A percentile compares a stretch with the other conserved stretches of the same genome.
phyloP scores from a whole-genome alignment of 2,888 invertebrate species.

The Diploptera punctata region DNA sequence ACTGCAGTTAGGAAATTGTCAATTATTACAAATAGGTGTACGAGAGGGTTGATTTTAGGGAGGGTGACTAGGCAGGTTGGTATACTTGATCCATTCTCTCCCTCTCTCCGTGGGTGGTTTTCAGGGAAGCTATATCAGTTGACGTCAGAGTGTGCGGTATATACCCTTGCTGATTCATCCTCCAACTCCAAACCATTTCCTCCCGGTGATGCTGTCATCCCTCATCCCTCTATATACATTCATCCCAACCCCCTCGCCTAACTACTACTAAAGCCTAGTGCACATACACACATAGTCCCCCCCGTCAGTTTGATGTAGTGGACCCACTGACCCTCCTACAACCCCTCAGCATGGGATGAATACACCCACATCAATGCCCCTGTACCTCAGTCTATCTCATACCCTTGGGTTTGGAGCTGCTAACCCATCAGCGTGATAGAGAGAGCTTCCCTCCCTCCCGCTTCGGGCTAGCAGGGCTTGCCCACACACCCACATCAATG shows the following conservation, averaged over 20 bases:
- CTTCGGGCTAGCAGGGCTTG: constrained; percentile 3
- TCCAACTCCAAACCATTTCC: background rate
- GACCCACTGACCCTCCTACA: constrained; percentile 21
- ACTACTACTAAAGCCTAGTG: background rate
- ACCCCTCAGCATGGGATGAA: background rate
- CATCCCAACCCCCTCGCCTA: background rate
- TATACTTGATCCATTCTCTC: background rate
- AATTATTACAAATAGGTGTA: constrained; percentile 19
- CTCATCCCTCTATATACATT: background rate
- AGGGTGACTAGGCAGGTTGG: background rate
- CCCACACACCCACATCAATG: constrained; percentile 19
- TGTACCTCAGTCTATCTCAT: background rate
- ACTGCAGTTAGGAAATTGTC: constrained; percentile 18
- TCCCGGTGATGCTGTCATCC: background rate
- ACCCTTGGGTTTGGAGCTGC: background rate
- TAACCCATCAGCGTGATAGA: constrained; percentile 14
- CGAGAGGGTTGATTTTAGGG: background rate
- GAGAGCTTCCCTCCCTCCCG: background rate
- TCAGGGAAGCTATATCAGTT: background rate
- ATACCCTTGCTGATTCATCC: constrained; percentile 21
- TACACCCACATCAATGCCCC: constrained; percentile 20
- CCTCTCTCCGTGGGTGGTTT: background rate
- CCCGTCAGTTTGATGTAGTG: constrained; percentile 28
- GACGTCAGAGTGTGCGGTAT: constrained; percentile 13
- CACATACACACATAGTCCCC: background rate